A percentile compares a stretch with the other conserved stretches of the same genome.
These are phyloP conservation scores for Geotrupes spiniger DNA, from an alignment of 2,888 invertebrate genomes.

Conservation along the genomic window DNA sequence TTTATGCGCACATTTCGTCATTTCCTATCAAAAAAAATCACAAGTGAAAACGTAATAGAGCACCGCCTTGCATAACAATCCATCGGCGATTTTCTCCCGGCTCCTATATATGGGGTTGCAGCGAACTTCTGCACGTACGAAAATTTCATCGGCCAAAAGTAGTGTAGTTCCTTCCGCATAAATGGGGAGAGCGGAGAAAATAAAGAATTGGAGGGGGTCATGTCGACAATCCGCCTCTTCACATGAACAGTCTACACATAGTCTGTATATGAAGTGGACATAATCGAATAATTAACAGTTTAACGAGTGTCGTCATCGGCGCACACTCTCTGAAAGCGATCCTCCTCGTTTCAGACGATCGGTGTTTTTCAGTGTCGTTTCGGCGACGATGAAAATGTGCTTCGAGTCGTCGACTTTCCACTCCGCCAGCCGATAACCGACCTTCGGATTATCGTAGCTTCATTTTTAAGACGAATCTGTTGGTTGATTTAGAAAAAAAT, in stretches of 20 bases:
- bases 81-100: no score
- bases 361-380: slow-evolving; percentile 2
- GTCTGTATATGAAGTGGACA: slow-evolving; percentile 35
- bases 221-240: slow-evolving; percentile 34
- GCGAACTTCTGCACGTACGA: slow-evolving; percentile 2
- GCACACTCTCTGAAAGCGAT: background rate
- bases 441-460: no score
- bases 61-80: no score
- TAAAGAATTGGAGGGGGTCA: slow-evolving; percentile 35
- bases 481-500: no score
- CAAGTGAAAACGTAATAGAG: no score
- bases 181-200: slow-evolving; percentile 31
- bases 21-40: no score
- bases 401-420: slow-evolving; percentile 11
- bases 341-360: slow-evolving; percentile 1
- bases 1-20: no score
- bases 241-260: slow-evolving; percentile 35
- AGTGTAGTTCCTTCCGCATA: slow-evolving; percentile 19
- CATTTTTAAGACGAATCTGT: no score
- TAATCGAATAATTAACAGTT: slow-evolving; percentile 34
- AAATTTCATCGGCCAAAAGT: slow-evolving; percentile 19
- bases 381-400: slow-evolving; percentile 11
- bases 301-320: slow-evolving; percentile 22
- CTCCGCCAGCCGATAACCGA: no score
- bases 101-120: background rate